Evolutionary conservation across 2,888 invertebrate genomes (phyloP).

Genomic region (Thysanoteuthis rhombus): DNA sequence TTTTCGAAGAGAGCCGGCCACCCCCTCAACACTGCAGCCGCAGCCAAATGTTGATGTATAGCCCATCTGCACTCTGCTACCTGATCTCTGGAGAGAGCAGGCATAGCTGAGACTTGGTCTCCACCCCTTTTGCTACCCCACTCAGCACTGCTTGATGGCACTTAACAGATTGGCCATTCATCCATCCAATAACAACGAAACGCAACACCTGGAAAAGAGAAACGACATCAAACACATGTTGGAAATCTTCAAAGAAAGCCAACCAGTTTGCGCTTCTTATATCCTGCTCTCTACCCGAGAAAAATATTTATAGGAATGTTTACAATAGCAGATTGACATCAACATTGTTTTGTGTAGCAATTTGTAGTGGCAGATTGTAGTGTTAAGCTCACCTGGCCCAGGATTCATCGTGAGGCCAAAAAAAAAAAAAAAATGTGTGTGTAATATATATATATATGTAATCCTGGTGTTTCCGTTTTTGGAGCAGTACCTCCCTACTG

Average conservation of each 20-base stretch:
- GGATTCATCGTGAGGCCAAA: neutral
- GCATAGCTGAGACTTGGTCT: neutral
- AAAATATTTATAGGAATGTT: neutral
- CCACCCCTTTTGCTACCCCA: neutral
- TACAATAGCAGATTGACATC: neutral
- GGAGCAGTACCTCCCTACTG: too few species aligned
- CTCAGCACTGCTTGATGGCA: neutral
- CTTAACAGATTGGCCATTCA: neutral
- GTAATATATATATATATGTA: too few species aligned
- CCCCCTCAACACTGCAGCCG: neutral
- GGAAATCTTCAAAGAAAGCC: neutral
- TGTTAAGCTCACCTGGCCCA: too few species aligned
- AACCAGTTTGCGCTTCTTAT: neutral
- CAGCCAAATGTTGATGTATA: neutral
- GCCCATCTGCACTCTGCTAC: neutral
- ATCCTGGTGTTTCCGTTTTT: too few species aligned
- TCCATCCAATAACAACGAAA: neutral
- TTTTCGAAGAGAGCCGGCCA: neutral
- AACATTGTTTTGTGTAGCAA: neutral
- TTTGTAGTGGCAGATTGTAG: neutral
- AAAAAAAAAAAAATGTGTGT: neutral
- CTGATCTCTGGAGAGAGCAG: neutral
- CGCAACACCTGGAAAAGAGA: neutral
- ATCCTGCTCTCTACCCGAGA: neutral
- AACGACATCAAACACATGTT: neutral